Evolutionary conservation across 2,888 invertebrate species (phyloP), one percentile per base, ranked within the genome.

Genomic region (Halocaridina rubra): DNA sequence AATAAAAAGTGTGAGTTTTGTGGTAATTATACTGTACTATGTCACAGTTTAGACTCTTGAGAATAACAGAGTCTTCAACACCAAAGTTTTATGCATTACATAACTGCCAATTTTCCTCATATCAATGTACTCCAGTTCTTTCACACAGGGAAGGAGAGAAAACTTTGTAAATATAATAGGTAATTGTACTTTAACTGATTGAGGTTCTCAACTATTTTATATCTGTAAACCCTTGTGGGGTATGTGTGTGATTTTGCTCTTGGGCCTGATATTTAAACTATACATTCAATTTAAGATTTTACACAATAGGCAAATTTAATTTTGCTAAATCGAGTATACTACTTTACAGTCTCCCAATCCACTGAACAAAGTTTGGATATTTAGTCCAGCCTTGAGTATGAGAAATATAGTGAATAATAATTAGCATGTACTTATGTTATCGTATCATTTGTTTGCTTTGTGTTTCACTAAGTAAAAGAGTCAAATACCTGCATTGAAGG

Each of bases 21-120:
- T 67, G 67, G 30, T 30, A 29, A 67, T n/a, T 4, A 13, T n/a
- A n/a, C 30, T 67, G 64, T 61, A 19, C 29, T n/a, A 67, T 46
- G 5, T n/a, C 64, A 27, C 29, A 3, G 5, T 67, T 46, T 33
- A 24, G 16, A 22, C 46, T 74, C 72, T 74, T 33, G 72, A 46
- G 29, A 39, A 46, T 24, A 22, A 39, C 57, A 75, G 77, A 77
- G 74, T 81, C 59, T 39, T 27, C 59, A 82, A 59, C 81, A 77
- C 81, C 81, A 82, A 82, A 82, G 76, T 67, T 82, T 69, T 77
- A 80, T 59, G 69, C 81, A 82, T 82, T 77, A n/a, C 76, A 46
- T 78, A 74, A 81, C 81, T 81, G 81, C 81, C 81, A 81, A 76
- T 81, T 61, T 53, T 75, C 53, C 53, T 81, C 81, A 81, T 81